These are phyloP conservation scores for Hippasteria phrygiana DNA, from an alignment of 53 echinoderm and acorn worm species.

Conservation along the genomic window DNA sequence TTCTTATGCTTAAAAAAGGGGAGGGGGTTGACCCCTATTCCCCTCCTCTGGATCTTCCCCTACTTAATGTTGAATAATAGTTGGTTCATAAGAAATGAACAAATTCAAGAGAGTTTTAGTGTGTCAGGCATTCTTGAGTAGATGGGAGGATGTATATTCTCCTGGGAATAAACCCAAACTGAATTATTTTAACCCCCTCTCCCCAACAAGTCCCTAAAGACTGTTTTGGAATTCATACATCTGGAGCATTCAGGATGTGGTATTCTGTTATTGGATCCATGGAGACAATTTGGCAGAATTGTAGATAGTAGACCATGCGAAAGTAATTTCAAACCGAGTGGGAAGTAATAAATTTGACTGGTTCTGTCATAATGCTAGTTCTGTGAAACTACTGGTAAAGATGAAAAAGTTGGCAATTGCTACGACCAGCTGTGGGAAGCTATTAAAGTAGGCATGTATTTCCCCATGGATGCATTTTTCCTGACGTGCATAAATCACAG, in stretches of 20 bases:
- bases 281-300: neutral
- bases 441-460: neutral
- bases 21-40: no score
- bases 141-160: neutral
- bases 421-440: neutral
- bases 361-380: neutral
- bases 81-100: no score
- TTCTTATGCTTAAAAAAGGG: no score
- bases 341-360: neutral
- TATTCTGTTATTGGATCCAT: neutral
- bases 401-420: neutral
- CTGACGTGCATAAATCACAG: neutral
- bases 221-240: neutral
- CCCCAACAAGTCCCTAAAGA: neutral
- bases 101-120: neutral
- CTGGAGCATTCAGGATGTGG: neutral
- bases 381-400: neutral
- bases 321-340: neutral
- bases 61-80: no score
- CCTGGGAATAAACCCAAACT: neutral
- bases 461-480: neutral
- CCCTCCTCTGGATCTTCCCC: no score
- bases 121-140: neutral
- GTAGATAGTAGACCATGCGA: neutral
- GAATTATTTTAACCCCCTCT: neutral